These are phyloP conservation scores for Xylota segnis DNA, from an alignment of 2,888 invertebrate genomes.

Conservation along the genomic window DNA sequence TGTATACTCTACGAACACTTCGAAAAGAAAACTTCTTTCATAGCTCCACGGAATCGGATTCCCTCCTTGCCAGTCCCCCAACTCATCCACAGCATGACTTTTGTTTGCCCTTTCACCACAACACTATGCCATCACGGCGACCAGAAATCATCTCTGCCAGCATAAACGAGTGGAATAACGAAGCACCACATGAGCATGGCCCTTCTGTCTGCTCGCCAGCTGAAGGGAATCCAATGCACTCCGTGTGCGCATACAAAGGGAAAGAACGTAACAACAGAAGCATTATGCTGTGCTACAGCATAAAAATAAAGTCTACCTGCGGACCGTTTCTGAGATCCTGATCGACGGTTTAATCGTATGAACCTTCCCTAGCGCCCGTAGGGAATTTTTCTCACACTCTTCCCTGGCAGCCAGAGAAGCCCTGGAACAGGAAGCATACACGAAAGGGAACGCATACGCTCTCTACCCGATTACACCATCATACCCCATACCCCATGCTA, in stretches of 20 bases:
- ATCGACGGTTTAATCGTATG: slow-evolving; percentile 70
- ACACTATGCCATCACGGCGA: background rate
- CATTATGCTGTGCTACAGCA: slow-evolving; percentile 74
- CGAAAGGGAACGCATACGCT: slow-evolving; percentile 21
- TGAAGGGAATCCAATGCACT: slow-evolving; percentile 65
- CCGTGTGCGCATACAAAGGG: slow-evolving; percentile 51
- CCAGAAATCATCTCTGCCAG: slow-evolving; percentile 13
- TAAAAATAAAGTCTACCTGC: slow-evolving; percentile 59
- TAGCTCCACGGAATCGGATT: too few species aligned
- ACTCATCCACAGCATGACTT: background rate
- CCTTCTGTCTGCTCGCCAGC: slow-evolving; percentile 52
- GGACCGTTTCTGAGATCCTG: slow-evolving; percentile 68
- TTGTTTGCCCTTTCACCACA: background rate
- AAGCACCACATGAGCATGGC: slow-evolving; percentile 21
- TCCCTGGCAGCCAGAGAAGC: slow-evolving; percentile 30
- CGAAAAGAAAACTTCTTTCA: too few species aligned
- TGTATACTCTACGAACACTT: too few species aligned
- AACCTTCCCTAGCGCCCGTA: slow-evolving; percentile 77
- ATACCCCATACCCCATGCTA: background rate
- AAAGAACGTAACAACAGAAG: slow-evolving; percentile 70
- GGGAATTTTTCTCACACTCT: slow-evolving; percentile 68
- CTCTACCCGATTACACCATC: too few species aligned
- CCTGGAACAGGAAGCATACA: slow-evolving; percentile 47
- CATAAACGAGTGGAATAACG: slow-evolving; percentile 10
- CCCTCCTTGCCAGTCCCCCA: too few species aligned